Percentiles rank a stretch among this genome's conserved stretches.
Evolutionary conservation across 2,888 invertebrate species (phyloP).

Genomic region (Machimus atricapillus): DNA sequence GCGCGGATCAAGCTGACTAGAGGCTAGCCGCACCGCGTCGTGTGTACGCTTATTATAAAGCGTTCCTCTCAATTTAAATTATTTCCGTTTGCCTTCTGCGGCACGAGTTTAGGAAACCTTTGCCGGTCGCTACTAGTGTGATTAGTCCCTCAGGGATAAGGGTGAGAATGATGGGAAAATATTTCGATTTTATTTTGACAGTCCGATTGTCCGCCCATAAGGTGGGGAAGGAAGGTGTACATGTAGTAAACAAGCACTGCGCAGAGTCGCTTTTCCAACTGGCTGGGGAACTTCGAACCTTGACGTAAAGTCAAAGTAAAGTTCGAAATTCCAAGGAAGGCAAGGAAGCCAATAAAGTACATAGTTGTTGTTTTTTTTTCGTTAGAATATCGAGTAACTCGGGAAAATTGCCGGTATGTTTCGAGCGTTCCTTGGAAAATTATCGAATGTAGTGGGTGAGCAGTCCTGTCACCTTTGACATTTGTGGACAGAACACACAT

Average conservation of each 20-base stretch:
- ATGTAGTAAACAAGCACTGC: not conserved
- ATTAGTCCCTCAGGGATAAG: not conserved
- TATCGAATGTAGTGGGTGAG: constrained; percentile 4
- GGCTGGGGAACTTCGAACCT: not conserved
- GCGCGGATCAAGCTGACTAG: not conserved
- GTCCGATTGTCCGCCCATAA: not conserved
- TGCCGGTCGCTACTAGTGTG: not conserved
- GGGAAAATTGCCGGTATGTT: constrained; percentile 18
- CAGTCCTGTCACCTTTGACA: constrained; percentile 32
- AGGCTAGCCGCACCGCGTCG: not conserved
- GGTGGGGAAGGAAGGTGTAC: not conserved
- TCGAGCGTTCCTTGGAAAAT: constrained; percentile 9
- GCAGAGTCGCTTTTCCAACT: not conserved
- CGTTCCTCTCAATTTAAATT: not conserved
- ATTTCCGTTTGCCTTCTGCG: not conserved
- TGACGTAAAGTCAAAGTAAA: not conserved
- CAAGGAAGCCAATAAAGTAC: not conserved
- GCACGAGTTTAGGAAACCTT: not conserved
- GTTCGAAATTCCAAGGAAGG: not conserved
- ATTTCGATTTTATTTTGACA: not conserved
- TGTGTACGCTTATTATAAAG: not conserved
- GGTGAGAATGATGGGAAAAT: not conserved
- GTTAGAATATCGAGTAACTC: constrained; percentile 5
- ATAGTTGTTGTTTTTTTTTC: not conserved
- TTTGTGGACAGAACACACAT: constrained; percentile 2